These are phyloP conservation scores for Chloropsis hardwickii DNA, from an alignment of 2,113 vertebrate species.

Conservation along the genomic window DNA sequence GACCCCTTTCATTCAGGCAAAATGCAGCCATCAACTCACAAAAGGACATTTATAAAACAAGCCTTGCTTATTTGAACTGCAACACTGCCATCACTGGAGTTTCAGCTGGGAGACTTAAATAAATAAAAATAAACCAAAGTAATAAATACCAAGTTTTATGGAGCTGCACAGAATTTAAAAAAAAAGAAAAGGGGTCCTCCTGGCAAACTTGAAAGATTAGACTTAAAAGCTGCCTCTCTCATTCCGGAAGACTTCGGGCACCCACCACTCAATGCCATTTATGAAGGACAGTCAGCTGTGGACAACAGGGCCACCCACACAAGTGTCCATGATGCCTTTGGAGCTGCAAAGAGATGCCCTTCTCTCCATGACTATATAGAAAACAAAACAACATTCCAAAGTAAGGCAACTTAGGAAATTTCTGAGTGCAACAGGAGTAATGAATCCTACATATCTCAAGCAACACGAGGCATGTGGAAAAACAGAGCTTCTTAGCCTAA, in stretches of 20 bases:
- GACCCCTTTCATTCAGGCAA: constrained; percentile 43
- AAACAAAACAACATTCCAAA: neutral
- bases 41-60: constrained; percentile 75
- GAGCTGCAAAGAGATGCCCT: neutral
- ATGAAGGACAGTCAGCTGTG: neutral
- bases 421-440: neutral
- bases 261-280: neutral
- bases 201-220: neutral
- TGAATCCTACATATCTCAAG: neutral
- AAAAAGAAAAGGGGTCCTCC: neutral
- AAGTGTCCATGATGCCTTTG: fast-evolving
- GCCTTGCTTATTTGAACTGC: constrained; percentile 66
- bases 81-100: constrained; percentile 59
- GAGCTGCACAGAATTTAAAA: constrained; percentile 7
- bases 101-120: constrained; percentile 67
- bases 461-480: neutral
- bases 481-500: neutral
- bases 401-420: neutral
- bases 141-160: constrained; percentile 79
- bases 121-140: constrained; percentile 78
- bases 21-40: constrained; percentile 55
- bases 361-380: fast-evolving
- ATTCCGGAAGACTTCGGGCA: constrained; percentile 31
- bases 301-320: neutral
- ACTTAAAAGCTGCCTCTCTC: neutral